A percentile compares a stretch with the other conserved stretches of the same genome.
Evolutionary conservation across 2,797 vertebrate genomes (phyloP).

Genomic region (Chelidonichthys spinosus): DNA sequence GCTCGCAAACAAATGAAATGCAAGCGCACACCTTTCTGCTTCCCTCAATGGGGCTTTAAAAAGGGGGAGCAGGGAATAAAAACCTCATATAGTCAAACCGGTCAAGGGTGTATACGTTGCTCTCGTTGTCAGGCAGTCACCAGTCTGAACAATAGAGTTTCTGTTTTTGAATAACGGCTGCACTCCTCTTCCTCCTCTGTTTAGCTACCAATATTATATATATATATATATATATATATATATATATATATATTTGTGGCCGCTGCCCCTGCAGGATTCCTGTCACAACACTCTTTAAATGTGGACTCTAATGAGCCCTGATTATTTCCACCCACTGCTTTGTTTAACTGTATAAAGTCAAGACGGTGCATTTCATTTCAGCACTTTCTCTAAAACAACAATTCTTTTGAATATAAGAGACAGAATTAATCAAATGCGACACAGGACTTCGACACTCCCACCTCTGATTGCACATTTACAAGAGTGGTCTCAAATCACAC

Average conservation of each 20-base stretch:
- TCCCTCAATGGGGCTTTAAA: slow-evolving; percentile 49
- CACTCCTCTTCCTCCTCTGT: not conserved
- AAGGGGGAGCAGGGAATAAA: slow-evolving; percentile 19
- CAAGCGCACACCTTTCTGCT: slow-evolving; percentile 51
- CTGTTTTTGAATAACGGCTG: not conserved
- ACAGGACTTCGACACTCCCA: slow-evolving; percentile 21
- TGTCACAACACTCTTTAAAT: slow-evolving; percentile 7
- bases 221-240: not conserved
- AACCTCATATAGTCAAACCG: slow-evolving; percentile 31
- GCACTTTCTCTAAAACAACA: slow-evolving; percentile 4
- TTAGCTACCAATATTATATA: not conserved
- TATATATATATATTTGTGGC: not conserved
- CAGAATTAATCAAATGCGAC: slow-evolving; percentile 12
- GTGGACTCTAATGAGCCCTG: slow-evolving; percentile 40
- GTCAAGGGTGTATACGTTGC: slow-evolving; percentile 56
- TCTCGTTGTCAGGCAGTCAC: slow-evolving; percentile 18
- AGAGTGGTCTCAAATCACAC: slow-evolving; percentile 7
- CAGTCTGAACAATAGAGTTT: slow-evolving; percentile 32
- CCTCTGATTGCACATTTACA: slow-evolving; percentile 36
- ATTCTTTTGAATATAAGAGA: slow-evolving; percentile 13
- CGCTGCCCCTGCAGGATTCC: not conserved
- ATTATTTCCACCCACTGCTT: slow-evolving; percentile 51
- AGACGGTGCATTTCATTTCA: slow-evolving; percentile 22
- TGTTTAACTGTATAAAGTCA: slow-evolving; percentile 44
- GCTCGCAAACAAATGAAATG: slow-evolving; percentile 56